Conservation (phyloP, 1,140 invertebrate species). For the Papilio glaucus region DNA sequence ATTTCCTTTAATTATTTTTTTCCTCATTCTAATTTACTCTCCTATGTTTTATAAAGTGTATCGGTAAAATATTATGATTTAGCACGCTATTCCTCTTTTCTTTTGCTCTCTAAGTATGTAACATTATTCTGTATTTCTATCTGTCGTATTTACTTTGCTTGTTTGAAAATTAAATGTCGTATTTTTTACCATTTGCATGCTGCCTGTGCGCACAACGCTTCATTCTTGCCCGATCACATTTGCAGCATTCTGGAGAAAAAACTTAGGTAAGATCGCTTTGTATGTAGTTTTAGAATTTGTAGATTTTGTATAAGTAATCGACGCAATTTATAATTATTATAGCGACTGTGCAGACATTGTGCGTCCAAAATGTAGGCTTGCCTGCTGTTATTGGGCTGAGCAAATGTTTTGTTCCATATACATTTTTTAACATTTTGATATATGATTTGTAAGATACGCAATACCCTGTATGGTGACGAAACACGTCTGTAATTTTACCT, state of each 20-base stretch:
- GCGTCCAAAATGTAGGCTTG: too few species aligned
- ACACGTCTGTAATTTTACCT: too few species aligned
- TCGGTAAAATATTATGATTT: slow-evolving; percentile 21
- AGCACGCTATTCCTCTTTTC: slow-evolving; percentile 35
- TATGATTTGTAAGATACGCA: too few species aligned
- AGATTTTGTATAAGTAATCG: background rate
- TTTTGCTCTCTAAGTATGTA: slow-evolving; percentile 28
- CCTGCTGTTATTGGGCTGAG: too few species aligned
- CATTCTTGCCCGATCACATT: slow-evolving; percentile 80
- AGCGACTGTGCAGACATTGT: background rate
- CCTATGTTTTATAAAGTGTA: background rate
- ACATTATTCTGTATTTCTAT: slow-evolving; percentile 20
- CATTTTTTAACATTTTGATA: too few species aligned
- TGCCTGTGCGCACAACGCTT: slow-evolving; percentile 81
- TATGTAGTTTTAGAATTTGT: slow-evolving; percentile 38
- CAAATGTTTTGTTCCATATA: too few species aligned
- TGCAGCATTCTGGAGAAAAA: slow-evolving; percentile 91
- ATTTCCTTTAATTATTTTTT: background rate
- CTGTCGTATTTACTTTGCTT: slow-evolving; percentile 50
- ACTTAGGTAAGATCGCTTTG: slow-evolving; percentile 87
- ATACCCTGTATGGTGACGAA: too few species aligned
- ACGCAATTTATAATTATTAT: background rate
- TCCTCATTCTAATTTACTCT: too few species aligned
- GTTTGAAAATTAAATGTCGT: slow-evolving; percentile 67
- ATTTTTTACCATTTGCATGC: slow-evolving; percentile 82